Evolutionary conservation across 2,888 invertebrate genomes (phyloP).

Genomic region (Piscicola geometra): DNA sequence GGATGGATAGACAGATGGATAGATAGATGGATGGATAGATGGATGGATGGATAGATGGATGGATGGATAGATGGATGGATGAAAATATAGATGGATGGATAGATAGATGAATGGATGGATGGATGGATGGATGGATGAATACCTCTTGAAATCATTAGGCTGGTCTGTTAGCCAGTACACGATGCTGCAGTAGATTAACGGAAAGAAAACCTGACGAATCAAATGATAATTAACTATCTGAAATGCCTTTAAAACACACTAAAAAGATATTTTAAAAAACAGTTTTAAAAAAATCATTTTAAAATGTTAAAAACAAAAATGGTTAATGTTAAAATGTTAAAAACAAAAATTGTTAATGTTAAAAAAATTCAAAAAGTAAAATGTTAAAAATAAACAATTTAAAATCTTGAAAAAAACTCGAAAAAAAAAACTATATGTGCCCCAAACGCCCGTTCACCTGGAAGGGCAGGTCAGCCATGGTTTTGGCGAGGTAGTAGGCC

Average conservation of each 20-base stretch:
- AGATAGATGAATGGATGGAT: not conserved
- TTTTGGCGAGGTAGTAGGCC: constrained; percentile 74
- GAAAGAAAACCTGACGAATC: constrained; percentile 74
- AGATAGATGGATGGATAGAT: too few species aligned
- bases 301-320: too few species aligned
- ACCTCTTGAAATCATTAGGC: constrained; percentile 74
- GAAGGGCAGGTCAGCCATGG: constrained; percentile 74
- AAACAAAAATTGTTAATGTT: constrained; percentile 60
- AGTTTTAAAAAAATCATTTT: too few species aligned
- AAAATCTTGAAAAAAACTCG: not conserved
- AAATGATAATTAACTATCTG: too few species aligned
- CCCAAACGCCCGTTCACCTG: constrained; percentile 62
- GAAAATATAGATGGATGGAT: too few species aligned
- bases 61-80: too few species aligned
- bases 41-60: too few species aligned
- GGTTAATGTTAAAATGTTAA: not conserved
- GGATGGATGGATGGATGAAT: too few species aligned
- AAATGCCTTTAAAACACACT: too few species aligned
- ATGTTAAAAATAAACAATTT: not conserved
- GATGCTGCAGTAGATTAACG: constrained; percentile 72
- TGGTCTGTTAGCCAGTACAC: constrained; percentile 93
- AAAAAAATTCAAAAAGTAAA: too few species aligned
- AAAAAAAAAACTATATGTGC: not conserved
- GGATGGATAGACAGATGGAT: too few species aligned
- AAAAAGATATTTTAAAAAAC: too few species aligned